Evolutionary conservation across 2,888 invertebrate genomes (phyloP), one percentile per base, ranked within the genome.

Genomic region (Rhingia rostrata): DNA sequence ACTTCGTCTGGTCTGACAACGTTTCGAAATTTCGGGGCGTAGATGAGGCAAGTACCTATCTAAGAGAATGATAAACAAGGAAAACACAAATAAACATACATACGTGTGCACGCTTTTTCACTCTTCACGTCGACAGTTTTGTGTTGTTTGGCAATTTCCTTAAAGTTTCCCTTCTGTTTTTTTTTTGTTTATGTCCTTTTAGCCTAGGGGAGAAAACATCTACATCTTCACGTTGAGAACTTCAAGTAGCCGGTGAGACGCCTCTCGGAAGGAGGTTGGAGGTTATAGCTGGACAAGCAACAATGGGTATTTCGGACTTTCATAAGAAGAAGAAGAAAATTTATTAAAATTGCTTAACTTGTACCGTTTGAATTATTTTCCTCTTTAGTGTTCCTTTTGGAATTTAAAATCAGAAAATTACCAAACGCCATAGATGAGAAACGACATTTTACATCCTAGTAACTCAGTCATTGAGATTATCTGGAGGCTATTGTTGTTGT

Each of bases 301-400:
- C 78, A 83, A 72, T 83, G 67, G 72, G 43, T 61, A 67, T 78
- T 83, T 67, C 67, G 77, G 66, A 66, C 66, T 72, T 54, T 66
- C 22, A 22, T 22, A 22, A 82, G 77, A 61, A 70, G 32, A 49
- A 66, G n/a, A 45, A 56, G 61, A n/a, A n/a, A n/a, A 78, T 73
- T 83, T 83, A 83, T 78, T 83, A 67, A 83, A 83, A 83, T 73
- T 78, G 61, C 56, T 73, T 49, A 82, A 78, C 66, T 82, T 78
- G 66, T 78, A 14, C 58, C 51, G 53, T 41, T 60, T 81, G 67
- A 66, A 70, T 70, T 77, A 82, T 77, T 72, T 70, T 47, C 39
- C n/a, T 54, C 39, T 72, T 41, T 61, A 6, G 33, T 12, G 10
- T 45, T 56, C 54, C 37, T 9, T 7, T 32, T 47, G 2, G 22